Evolutionary conservation across 1,140 invertebrate genomes (phyloP).

Genomic region (Zaprionus camerounensis): DNA sequence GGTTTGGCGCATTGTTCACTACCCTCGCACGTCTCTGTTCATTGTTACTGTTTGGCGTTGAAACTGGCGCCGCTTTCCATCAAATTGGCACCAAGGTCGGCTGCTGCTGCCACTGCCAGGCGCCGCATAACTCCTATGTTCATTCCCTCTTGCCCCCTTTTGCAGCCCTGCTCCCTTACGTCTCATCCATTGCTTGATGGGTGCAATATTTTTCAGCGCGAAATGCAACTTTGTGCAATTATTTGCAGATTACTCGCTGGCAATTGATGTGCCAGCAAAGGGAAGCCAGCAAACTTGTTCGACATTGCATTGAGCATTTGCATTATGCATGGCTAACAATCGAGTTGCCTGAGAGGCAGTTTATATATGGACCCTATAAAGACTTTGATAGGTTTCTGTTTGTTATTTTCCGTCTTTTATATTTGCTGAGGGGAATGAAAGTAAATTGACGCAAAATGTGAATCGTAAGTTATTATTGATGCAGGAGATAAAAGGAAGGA

Average conservation of each 20-base stretch:
- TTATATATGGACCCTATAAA: neutral
- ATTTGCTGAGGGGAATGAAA: too few relatives aligned
- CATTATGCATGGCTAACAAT: conserved; percentile 33
- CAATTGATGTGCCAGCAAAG: conserved; percentile 19
- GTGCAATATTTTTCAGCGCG: conserved; percentile 23
- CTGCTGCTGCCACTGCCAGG: conserved; percentile 10
- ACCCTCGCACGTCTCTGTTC: neutral
- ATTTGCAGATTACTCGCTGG: conserved; percentile 25
- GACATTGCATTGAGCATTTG: conserved; percentile 48
- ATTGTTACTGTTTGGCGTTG: conserved; percentile 23
- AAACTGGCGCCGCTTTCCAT: conserved; percentile 48
- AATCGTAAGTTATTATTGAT: too few relatives aligned
- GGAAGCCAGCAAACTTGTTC: conserved; percentile 32
- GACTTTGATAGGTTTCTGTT: neutral
- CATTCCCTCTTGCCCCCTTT: neutral
- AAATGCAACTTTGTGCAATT: conserved; percentile 29
- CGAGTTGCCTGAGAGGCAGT: neutral
- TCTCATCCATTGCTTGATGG: neutral
- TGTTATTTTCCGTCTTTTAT: neutral
- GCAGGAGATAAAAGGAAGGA: too few relatives aligned
- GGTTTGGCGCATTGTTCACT: conserved; percentile 12
- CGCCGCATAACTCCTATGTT: neutral
- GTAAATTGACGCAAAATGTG: too few relatives aligned
- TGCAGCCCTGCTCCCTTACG: neutral
- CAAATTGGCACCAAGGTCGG: conserved; percentile 35